Conservation (phyloP, 2,113 vertebrate species). For the Rissa tridactyla region DNA sequence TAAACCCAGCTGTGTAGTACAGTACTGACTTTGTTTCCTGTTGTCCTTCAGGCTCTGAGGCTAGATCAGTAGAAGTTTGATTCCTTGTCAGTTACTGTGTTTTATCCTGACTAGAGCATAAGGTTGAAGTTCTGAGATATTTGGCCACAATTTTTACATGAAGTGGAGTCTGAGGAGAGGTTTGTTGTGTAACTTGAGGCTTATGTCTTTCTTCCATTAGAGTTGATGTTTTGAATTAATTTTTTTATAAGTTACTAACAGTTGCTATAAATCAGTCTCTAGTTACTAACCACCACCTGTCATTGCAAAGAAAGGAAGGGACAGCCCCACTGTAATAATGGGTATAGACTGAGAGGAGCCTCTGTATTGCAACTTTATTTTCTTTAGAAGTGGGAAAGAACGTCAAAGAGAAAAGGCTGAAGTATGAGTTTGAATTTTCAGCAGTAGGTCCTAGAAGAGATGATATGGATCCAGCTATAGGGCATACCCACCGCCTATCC, state of each 20-base stretch:
- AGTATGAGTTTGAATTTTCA: not conserved
- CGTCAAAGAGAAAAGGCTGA: not conserved
- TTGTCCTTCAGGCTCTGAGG: not conserved
- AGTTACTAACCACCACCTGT: not conserved
- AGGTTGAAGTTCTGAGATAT: not conserved
- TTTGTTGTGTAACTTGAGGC: not conserved
- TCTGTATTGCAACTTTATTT: not conserved
- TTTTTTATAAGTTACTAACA: not conserved
- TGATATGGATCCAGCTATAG: not conserved
- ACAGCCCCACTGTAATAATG: not conserved
- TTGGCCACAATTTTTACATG: not conserved
- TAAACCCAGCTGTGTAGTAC: not conserved
- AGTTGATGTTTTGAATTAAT: not conserved
- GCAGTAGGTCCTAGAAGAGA: not conserved
- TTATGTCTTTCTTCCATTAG: not conserved
- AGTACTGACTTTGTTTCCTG: not conserved
- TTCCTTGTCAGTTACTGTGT: not conserved
- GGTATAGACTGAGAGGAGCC: not conserved
- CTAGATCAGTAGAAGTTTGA: not conserved
- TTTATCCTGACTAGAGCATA: not conserved
- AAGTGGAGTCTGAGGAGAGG: not conserved
- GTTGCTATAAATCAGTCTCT: not conserved
- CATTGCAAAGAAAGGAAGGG: not conserved
- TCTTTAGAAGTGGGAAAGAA: not conserved
- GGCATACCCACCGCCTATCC: too few species aligned